Evolutionary conservation across 2,113 vertebrate species (phyloP).

Genomic region (Python bivittatus): DNA sequence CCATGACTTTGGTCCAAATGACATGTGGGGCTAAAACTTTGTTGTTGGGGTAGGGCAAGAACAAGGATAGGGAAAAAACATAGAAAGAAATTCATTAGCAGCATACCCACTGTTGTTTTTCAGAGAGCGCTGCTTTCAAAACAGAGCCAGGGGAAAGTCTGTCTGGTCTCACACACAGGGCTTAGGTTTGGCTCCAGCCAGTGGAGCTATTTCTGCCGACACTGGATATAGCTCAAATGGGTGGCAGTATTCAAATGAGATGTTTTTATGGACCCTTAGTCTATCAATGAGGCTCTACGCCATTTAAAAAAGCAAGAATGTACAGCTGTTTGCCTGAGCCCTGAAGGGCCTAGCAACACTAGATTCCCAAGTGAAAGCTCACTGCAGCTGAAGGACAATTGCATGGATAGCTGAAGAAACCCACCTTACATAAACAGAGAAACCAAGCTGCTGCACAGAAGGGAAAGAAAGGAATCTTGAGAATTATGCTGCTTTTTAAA

Average conservation of each 20-base stretch:
- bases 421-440: not conserved
- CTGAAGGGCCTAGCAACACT: constrained; percentile 46
- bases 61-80: constrained; percentile 66
- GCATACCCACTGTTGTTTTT: constrained; percentile 47
- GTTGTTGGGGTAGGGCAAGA: constrained; percentile 64
- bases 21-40: constrained; percentile 94
- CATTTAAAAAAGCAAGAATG: constrained; percentile 69
- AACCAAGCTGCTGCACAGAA: constrained; percentile 36
- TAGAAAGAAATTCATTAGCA: constrained; percentile 64
- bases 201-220: constrained; percentile 74
- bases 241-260: constrained; percentile 71
- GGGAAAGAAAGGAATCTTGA: constrained; percentile 36
- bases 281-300: constrained; percentile 59
- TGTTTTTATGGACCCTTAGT: constrained; percentile 73
- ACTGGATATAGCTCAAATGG: constrained; percentile 67
- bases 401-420: constrained; percentile 38
- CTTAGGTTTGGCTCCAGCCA: constrained; percentile 67
- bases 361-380: constrained; percentile 46
- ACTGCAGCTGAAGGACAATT: constrained; percentile 44
- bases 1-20: constrained; percentile 77
- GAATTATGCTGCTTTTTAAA: constrained; percentile 28
- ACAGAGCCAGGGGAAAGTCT: constrained; percentile 43
- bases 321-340: constrained; percentile 70
- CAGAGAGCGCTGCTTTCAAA: constrained; percentile 52
- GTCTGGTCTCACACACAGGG: constrained; percentile 66